Evolutionary conservation across 2,888 invertebrate species (phyloP).

Genomic region (Tachina grossa): DNA sequence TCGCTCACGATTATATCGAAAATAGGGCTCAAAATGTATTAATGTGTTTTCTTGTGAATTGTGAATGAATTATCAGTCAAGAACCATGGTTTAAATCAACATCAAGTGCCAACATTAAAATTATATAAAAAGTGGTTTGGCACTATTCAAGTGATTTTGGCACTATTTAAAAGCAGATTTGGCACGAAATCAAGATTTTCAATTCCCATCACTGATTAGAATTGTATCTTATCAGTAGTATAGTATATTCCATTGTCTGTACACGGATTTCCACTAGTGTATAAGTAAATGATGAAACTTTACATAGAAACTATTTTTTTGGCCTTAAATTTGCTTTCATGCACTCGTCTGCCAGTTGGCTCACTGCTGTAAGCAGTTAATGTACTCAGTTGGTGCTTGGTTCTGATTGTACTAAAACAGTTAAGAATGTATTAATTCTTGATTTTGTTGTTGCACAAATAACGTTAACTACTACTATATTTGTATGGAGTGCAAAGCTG

Average conservation of each 20-base stretch:
- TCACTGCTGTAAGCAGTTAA: constrained; percentile 6
- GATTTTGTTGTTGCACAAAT: background rate
- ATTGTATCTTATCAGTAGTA: constrained; percentile 21
- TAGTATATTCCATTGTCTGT: background rate
- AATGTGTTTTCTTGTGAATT: too few species aligned
- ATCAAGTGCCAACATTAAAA: too few species aligned
- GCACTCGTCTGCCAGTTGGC: constrained; percentile 28
- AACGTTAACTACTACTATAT: background rate
- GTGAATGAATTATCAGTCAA: too few species aligned
- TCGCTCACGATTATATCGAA: too few species aligned
- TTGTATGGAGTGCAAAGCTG: background rate
- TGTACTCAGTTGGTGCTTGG: constrained; percentile 5
- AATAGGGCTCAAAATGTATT: too few species aligned
- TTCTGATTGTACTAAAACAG: background rate
- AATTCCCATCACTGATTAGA: too few species aligned
- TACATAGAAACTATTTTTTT: constrained; percentile 15
- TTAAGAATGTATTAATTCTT: background rate
- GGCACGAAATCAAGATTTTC: too few species aligned
- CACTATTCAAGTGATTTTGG: too few species aligned
- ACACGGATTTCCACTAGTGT: background rate
- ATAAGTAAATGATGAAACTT: background rate
- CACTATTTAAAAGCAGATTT: too few species aligned
- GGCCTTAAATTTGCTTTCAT: constrained; percentile 8
- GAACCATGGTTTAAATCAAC: too few species aligned
- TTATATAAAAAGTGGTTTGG: too few species aligned